Base-by-base conservation (phyloP, 2,888 invertebrate species). In the Tholera decimalis region DNA sequence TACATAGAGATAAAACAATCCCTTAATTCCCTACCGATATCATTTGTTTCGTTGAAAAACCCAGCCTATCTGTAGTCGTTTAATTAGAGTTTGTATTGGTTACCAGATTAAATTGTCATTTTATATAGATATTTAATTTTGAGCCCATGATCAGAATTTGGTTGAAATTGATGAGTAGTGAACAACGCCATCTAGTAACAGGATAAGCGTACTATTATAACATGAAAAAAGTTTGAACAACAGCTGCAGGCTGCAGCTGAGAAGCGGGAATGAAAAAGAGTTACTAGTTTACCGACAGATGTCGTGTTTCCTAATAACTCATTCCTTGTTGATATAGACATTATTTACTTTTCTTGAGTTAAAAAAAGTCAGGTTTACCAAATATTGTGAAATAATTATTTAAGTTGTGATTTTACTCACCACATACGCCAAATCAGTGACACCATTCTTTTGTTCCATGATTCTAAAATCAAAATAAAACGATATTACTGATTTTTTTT, bases 401-500 rank as follows among this genome's bases (percentile, higher is more conserved):
- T 0, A 5, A 15, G 9, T 44, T n/a, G 20, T 15, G 1, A 33
- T 4, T 20, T 37, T 24, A 55, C 71, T 82, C 80, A 88, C 89
- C 85, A 86, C 79, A 56, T 84, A 88, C 0, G 84, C 74, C 39
- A 69, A 46, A 26, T 77, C 79, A 15, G 39, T 61, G 7, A 37
- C 73, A 55, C 79, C 84, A 59, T 85, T 87, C 46, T 84, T 80
- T n/a, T 59, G 63, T 0, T 72, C 84, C 89, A 88, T 89, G 26
- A 37, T 84, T 68, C 85, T 88, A 83, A n/a, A n/a, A n/a, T n/a
- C 3, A 83, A 84, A 74, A 50, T 39, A 35, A 35, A 30, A 33
- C 15, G n/a, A 9, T 8, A 2, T 39, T 33, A 11, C 1, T 30
- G 22, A 46, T 4, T 9, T n/a, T n/a, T n/a, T n/a, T n/a, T n/a